Conservation (phyloP, 2,888 invertebrate genomes). For the Cremastobaeus sp. region DNA sequence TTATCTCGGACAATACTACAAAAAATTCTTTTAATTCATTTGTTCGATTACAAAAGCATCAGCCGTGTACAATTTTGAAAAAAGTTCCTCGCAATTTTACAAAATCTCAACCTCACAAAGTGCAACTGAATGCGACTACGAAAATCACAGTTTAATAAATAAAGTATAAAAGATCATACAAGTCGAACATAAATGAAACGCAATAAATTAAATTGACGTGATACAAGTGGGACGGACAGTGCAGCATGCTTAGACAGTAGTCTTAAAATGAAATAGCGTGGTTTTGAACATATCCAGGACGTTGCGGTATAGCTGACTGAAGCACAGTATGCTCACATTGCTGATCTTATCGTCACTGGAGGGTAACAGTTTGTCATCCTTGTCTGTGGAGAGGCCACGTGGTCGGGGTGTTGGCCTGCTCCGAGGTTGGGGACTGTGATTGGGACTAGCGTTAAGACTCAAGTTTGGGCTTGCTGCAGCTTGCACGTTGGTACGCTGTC, state of each 20-base stretch:
- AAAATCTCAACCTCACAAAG: slow-evolving; percentile 24
- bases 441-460: slow-evolving; percentile 70
- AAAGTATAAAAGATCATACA: background rate
- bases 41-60: slow-evolving; percentile 1
- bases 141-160: slow-evolving; percentile 1
- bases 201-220: background rate
- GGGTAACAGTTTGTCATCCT: slow-evolving; percentile 21
- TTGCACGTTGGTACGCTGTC: slow-evolving; percentile 53
- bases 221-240: background rate
- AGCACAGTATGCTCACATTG: slow-evolving; percentile 38
- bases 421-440: slow-evolving; percentile 70
- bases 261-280: slow-evolving; percentile 4
- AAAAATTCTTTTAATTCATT: no score
- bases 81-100: background rate
- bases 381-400: slow-evolving; percentile 51
- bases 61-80: slow-evolving; percentile 8
- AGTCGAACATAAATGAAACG: background rate
- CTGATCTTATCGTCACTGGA: slow-evolving; percentile 16
- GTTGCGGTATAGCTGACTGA: background rate
- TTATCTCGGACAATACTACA: no score
- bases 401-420: slow-evolving; percentile 69
- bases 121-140: no score
- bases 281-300: slow-evolving; percentile 8
- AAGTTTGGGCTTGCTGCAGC: slow-evolving; percentile 68
- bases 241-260: background rate